Evolutionary conservation across 2,797 vertebrate species (phyloP), one percentile per base, ranked within the genome.

Genomic region (Cuniculus paca): DNA sequence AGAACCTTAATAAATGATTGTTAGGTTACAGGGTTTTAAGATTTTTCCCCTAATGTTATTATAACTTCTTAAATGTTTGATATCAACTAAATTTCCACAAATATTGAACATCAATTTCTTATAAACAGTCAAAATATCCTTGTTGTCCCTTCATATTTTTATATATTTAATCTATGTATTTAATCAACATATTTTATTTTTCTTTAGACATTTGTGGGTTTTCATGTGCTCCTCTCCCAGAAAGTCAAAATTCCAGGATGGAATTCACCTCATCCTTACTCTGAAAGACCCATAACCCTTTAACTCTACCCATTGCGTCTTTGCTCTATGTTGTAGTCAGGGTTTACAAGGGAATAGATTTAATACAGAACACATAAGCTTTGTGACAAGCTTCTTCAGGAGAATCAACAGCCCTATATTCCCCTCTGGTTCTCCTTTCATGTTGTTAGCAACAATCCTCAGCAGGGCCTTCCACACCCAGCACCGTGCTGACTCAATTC

Each of bases 61-160:
- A 87, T 20, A 74, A 87, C 80, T 78, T 91, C 9, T 82, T 91
- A 91, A 70, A 22, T 7, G 42, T 50, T 78, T 89, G 50, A 65
- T 34, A 24, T 54, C 10, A 42, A 87, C 13, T 92, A 90, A 82
- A 54, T 65, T 70, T 94, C 77, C 34, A 80, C 50, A 87, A 70
- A 90, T 87, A 92, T 2, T 58, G 20, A 88, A 96, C 7, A 26
- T 36, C 11, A 16, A 58, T 92, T 94, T 95, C 56, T 70, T 87
- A 58, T 26, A 39, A 81, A 58, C 8, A 52, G 20, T 75, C 19
- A 79, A 93, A 54, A 60, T 82, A 17, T 79, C 36, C 42, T 5
- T 74, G 39, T 31, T 80, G 17, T 36, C 12, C 48, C 5, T 84
- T 89, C 19, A 75, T 54, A 26, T 91, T 58, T 94, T 36, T 81